Evolutionary conservation across 2,888 invertebrate species (phyloP).

Genomic region (Nesidiocoris tenuis): DNA sequence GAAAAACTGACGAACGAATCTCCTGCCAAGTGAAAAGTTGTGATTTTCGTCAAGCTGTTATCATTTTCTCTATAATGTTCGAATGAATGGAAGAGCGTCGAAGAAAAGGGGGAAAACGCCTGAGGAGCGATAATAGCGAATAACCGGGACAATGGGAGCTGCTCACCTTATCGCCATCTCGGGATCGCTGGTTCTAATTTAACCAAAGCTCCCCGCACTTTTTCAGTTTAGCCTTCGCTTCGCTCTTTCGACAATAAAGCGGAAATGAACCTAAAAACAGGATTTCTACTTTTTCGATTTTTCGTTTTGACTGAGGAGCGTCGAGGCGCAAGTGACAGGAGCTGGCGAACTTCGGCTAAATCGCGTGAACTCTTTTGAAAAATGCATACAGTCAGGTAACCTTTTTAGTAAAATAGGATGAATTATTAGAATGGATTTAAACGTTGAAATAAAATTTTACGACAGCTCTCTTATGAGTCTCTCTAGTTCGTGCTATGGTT

Average conservation of each 20-base stretch:
- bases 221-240: slow-evolving; percentile 18
- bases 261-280: slow-evolving; percentile 27
- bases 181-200: slow-evolving; percentile 32
- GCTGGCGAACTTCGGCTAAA: too few species aligned
- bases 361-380: too few species aligned
- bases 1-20: background rate
- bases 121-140: slow-evolving; percentile 7
- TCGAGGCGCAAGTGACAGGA: too few species aligned
- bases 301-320: too few species aligned
- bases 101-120: background rate
- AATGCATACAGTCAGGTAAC: too few species aligned
- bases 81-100: background rate
- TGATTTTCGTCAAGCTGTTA: slow-evolving; percentile 14
- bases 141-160: slow-evolving; percentile 8
- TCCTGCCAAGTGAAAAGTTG: slow-evolving; percentile 15
- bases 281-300: slow-evolving; percentile 18
- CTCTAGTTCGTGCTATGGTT: too few species aligned
- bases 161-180: slow-evolving; percentile 1
- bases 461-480: too few species aligned
- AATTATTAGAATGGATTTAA: too few species aligned
- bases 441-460: too few species aligned
- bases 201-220: slow-evolving; percentile 10
- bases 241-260: slow-evolving; percentile 19
- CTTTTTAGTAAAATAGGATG: too few species aligned
- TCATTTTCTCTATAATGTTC: background rate